These are phyloP conservation scores for Melanerpes formicivorus DNA, from an alignment of 2,113 vertebrate species.

Conservation along the genomic window DNA sequence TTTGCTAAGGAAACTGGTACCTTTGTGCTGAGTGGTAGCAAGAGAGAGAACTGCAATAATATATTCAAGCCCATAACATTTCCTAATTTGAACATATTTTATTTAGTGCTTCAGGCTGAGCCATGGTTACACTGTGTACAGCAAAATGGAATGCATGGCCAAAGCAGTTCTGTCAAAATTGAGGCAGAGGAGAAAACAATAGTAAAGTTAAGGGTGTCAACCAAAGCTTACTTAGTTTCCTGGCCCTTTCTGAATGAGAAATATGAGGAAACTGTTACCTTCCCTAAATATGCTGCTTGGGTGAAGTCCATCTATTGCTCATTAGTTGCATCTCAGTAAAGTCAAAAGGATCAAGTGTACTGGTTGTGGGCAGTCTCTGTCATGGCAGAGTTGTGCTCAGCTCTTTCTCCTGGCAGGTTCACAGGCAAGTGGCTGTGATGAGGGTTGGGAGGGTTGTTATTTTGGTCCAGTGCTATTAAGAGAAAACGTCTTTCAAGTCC, in stretches of 20 bases:
- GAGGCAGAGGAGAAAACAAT: conserved; percentile 40
- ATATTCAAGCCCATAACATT: conserved; percentile 46
- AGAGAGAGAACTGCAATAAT: conserved; percentile 20
- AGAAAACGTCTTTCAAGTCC: conserved; percentile 7
- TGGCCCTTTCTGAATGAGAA: conserved; percentile 35
- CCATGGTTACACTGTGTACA: conserved; percentile 53
- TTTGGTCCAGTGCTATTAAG: conserved; percentile 22
- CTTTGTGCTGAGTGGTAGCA: conserved; percentile 57
- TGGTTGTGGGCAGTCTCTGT: background rate
- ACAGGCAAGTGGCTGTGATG: background rate
- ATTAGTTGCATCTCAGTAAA: background rate
- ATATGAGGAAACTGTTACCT: conserved; percentile 58
- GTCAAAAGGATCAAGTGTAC: conserved; percentile 22
- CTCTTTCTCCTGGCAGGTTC: conserved; percentile 4
- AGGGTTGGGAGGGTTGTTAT: conserved; percentile 3
- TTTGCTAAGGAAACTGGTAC: conserved; percentile 49
- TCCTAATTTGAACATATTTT: conserved; percentile 63
- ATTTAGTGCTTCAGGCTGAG: conserved; percentile 50
- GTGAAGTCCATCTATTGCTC: conserved; percentile 34
- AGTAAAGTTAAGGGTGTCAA: conserved; percentile 45
- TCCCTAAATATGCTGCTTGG: conserved; percentile 8
- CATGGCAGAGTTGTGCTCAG: background rate
- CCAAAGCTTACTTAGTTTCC: conserved; percentile 65
- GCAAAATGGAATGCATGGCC: conserved; percentile 43
- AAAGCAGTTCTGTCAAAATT: conserved; percentile 29